Base-by-base conservation (phyloP, 2,797 vertebrate species). In the Erethizon dorsatum region DNA sequence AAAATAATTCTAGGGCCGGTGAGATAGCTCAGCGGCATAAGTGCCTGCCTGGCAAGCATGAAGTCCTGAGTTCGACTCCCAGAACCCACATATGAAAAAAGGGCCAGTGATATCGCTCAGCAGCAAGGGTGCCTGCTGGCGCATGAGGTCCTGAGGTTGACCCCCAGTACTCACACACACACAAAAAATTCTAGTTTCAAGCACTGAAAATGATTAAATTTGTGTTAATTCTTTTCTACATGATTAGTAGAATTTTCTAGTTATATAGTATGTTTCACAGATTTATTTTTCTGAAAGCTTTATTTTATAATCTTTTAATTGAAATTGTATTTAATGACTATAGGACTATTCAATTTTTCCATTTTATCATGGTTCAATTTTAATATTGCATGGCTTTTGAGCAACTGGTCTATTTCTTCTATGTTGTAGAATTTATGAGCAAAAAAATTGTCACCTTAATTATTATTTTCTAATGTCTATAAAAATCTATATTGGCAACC, bases 401-500 rank as follows among this genome's bases (percentile, higher is more conserved):
- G 7, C 18, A 96, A 78, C 28, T 54, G 5, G 8, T 69, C 65
- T 37, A 37, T 37, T 69, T 69, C n/a, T 69, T 37, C 67, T 33
- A 69, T 22, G 18, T 71, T 86, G 12, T 71, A 57, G 33, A 69
- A 71, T 78, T 78, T 77, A 41, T 67, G 26, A 78, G 15, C 14
- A 65, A n/a, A 59, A 47, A 67, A 4, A 10, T 59, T 80, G 17
- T 54, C 8, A 65, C 47, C 7, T n/a, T 69, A 54, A 0, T 11
- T 91, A 45, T 45, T 59, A 65, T 52, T 47, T 11, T 91, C 85
- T 61, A 47, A 82, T 33, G 15, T 4, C 56, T 69, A 1, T 4
- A 77, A 0, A 0, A 0, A 69, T 71, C 3, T 82, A 1, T 47
- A 63, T 31, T 31, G 2, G 47, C 13, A 85, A n/a, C 15, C 7